Conservation (phyloP, 2,888 invertebrate species). For the Lasioglossum pauxillum region DNA sequence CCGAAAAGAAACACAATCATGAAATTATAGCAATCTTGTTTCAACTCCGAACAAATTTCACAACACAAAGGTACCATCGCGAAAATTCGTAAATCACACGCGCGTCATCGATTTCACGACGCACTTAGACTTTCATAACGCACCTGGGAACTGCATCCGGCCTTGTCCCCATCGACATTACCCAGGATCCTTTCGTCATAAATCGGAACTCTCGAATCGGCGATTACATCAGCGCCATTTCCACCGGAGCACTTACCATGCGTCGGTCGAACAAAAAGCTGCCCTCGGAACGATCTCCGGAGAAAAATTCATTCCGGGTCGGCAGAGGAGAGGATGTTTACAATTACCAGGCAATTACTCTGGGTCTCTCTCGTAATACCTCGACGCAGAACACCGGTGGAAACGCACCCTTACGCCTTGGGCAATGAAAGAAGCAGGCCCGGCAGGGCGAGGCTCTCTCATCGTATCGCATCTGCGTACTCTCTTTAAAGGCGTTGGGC, state of each 20-base stretch:
- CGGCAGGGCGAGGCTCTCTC: constrained; percentile 75
- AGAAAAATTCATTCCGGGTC: constrained; percentile 6
- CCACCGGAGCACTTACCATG: neutral
- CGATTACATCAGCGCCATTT: constrained; percentile 5
- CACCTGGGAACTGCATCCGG: neutral
- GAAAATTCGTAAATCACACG: neutral
- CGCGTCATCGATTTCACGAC: neutral
- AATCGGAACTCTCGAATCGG: constrained; percentile 1
- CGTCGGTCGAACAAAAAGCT: neutral
- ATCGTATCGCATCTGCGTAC: constrained; percentile 80
- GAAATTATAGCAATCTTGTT: neutral
- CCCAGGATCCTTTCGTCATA: neutral
- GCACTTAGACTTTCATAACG: neutral
- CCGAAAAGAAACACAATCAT: neutral
- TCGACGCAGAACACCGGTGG: constrained; percentile 48
- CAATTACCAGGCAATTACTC: constrained; percentile 12
- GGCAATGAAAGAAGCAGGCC: constrained; percentile 71
- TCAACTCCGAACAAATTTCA: neutral
- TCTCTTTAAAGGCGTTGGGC: constrained; percentile 83
- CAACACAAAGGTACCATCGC: neutral
- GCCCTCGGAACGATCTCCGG: neutral
- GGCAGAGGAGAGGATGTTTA: neutral
- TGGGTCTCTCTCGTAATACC: neutral
- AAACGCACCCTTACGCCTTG: constrained; percentile 72
- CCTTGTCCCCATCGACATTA: neutral